Evolutionary conservation across 37 sponge, comb jelly and placozoan genomes (phyloP).

Genomic region (Axinella damicornis): DNA sequence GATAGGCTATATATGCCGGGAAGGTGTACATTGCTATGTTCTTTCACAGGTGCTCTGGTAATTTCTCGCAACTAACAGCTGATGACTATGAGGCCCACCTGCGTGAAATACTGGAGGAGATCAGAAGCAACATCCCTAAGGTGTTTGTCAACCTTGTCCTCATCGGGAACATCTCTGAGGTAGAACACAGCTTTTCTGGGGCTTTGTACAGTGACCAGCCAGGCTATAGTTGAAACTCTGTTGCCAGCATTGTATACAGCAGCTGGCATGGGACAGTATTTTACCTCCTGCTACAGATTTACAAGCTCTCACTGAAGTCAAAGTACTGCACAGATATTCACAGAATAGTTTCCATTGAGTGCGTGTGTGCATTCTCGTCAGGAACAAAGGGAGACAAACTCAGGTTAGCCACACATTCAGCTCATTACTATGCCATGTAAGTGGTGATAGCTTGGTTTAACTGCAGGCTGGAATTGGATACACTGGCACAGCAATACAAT

Average conservation of each 20-base stretch:
- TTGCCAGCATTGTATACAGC: too few species aligned
- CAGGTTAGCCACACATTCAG: conserved; percentile 29
- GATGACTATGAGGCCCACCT: conserved; percentile 72
- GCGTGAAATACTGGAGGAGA: conserved; percentile 53
- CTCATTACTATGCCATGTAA: too few species aligned
- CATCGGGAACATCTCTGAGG: conserved; percentile 80
- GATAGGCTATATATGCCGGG: too few species aligned
- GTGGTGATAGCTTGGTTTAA: too few species aligned
- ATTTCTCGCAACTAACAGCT: conserved; percentile 50
- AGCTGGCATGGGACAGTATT: too few species aligned
- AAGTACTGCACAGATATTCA: conserved; percentile 67
- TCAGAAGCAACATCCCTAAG: conserved; percentile 61
- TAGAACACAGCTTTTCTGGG: too few species aligned
- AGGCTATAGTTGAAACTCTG: too few species aligned
- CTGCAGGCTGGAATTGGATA: conserved; percentile 64
- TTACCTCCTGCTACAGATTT: too few species aligned
- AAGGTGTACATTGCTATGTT: too few species aligned
- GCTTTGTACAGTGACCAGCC: too few species aligned
- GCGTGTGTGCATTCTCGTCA: conserved; percentile 67
- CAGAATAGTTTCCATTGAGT: conserved; percentile 75
- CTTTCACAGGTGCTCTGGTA: neutral
- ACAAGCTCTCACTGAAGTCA: conserved; percentile 14
- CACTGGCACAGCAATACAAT: conserved; percentile 51
- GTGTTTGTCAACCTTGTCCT: conserved; percentile 83
- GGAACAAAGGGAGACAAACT: conserved; percentile 65